Percentiles rank a stretch among this genome's conserved stretches.
Conservation (phyloP, 2,888 invertebrate species). For the Ischnus inquisitorius region DNA sequence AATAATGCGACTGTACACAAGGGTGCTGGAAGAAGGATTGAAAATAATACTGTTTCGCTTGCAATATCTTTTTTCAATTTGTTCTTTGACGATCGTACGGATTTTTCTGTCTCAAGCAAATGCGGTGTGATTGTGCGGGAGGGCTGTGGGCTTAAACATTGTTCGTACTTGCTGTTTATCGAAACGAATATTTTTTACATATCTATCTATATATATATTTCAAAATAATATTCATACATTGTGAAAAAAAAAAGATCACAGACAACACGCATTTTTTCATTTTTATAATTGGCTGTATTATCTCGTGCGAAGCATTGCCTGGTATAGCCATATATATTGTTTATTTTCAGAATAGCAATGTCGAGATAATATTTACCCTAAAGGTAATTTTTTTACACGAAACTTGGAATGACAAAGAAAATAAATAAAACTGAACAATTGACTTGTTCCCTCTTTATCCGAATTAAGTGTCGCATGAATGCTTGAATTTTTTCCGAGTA, state of each 20-base stretch:
- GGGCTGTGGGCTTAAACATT: constrained; percentile 51
- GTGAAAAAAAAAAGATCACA: neutral
- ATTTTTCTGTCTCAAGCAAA: constrained; percentile 41
- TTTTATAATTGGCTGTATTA: constrained; percentile 77
- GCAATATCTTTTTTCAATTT: constrained; percentile 55
- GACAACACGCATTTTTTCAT: constrained; percentile 60
- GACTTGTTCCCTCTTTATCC: constrained; percentile 78
- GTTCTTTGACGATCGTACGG: constrained; percentile 49
- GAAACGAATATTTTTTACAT: constrained; percentile 23
- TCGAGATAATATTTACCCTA: constrained; percentile 83
- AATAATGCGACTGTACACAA: neutral
- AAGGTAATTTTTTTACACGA: constrained; percentile 82
- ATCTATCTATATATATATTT: constrained; percentile 28
- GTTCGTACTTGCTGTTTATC: constrained; percentile 1
- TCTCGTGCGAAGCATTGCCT: constrained; percentile 81
- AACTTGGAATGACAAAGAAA: constrained; percentile 79
- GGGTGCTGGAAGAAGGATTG: neutral
- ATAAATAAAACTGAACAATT: constrained; percentile 72
- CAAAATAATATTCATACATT: constrained; percentile 64
- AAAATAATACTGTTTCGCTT: constrained; percentile 29
- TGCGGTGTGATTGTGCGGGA: constrained; percentile 48
- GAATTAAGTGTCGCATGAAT: constrained; percentile 83
- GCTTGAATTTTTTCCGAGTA: constrained; percentile 73
- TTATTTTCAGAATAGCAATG: constrained; percentile 84
- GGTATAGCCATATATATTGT: constrained; percentile 82